Conservation (phyloP, 23 tunicate species). For the Styela plicata region DNA sequence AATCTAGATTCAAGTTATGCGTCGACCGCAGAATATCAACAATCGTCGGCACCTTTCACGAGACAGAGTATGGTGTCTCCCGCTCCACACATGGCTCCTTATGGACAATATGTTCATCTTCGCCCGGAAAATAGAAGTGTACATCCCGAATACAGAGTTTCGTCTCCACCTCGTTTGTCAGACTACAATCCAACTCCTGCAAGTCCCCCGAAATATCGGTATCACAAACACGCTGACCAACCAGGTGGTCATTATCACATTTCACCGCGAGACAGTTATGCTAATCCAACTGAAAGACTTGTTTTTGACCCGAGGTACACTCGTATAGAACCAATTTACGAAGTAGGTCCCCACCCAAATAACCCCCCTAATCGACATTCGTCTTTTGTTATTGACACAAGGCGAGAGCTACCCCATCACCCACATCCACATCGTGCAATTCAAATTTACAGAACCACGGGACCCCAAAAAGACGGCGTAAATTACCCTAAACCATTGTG, state of each 20-base stretch:
- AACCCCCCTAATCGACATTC: slow-evolving; percentile 32
- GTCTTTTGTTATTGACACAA: slow-evolving; percentile 17
- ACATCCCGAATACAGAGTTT: slow-evolving; percentile 11
- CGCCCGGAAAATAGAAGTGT: background rate
- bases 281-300: slow-evolving; percentile 41
- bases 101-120: slow-evolving; percentile 20
- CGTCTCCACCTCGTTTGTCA: slow-evolving; percentile 26
- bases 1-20: slow-evolving; percentile 3
- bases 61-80: background rate
- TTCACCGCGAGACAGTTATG: slow-evolving; percentile 43
- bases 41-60: background rate
- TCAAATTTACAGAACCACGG: slow-evolving; percentile 14
- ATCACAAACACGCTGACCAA: slow-evolving; percentile 29
- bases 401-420: slow-evolving; percentile 9
- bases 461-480: background rate
- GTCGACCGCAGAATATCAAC: background rate
- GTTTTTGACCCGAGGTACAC: slow-evolving; percentile 31
- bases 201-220: slow-evolving; percentile 34
- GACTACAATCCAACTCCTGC: slow-evolving; percentile 46
- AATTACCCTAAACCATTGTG: slow-evolving; percentile 11
- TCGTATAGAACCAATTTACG: slow-evolving; percentile 18
- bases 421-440: slow-evolving; percentile 2
- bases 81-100: background rate
- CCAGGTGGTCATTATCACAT: slow-evolving; percentile 61
- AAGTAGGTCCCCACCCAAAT: slow-evolving; percentile 8